Percentiles rank a stretch among this genome's conserved stretches.
Conservation (phyloP, 2,888 invertebrate species). For the Tethea ocularis region DNA sequence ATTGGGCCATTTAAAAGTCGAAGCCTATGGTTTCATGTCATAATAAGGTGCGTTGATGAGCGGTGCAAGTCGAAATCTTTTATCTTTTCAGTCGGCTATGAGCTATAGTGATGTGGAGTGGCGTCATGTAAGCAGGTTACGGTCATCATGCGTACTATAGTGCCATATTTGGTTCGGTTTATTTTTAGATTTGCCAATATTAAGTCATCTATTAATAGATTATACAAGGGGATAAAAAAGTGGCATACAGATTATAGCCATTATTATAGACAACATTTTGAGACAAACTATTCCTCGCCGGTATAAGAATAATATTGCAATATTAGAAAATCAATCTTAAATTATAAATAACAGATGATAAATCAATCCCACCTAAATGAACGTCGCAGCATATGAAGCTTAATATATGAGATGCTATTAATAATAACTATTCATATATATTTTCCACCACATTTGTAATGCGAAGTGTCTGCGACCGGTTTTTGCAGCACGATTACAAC, state of each 20-base stretch:
- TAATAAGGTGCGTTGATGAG: not conserved
- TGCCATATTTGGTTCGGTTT: not conserved
- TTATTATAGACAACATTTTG: no score
- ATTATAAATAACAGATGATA: no score
- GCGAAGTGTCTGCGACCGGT: not conserved
- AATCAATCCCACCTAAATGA: not conserved
- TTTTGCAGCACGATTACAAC: conserved; percentile 1
- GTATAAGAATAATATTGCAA: not conserved
- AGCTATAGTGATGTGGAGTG: not conserved
- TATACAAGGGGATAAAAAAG: no score
- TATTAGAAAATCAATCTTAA: not conserved
- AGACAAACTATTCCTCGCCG: no score
- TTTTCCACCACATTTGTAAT: not conserved
- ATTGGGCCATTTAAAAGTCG: not conserved
- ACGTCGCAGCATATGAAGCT: no score
- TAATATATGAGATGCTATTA: not conserved
- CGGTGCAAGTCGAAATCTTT: not conserved
- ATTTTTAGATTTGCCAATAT: not conserved
- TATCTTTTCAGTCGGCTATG: not conserved
- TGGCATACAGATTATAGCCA: no score
- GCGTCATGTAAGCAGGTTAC: not conserved
- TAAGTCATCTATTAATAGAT: no score
- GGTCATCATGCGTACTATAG: conserved; percentile 1
- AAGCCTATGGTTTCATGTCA: not conserved
- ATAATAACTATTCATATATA: not conserved